Evolutionary conservation across 1,140 invertebrate species (phyloP), one percentile per base, ranked within the genome.

Genomic region (Lucilia cuprina): DNA sequence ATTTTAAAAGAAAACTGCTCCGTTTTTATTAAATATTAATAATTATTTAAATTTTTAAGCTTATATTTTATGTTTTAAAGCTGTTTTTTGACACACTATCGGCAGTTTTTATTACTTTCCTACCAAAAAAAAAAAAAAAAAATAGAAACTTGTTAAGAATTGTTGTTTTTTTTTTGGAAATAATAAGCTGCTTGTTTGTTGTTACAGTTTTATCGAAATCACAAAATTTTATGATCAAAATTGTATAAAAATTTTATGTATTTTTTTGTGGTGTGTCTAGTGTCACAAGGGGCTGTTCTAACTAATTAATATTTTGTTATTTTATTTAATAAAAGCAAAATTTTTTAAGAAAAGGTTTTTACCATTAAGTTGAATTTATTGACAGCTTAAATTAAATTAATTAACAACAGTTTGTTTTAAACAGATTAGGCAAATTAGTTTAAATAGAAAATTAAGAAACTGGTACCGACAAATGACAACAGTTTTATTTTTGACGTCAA

Each of bases 41-140:
- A 25, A 9, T 47, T 78, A 78, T 78, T 41, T 47, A 17, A 78
- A 35, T 78, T 41, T 78, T 78, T 78, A 78, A 78, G 75, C 75
- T 78, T 78, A 78, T 78, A 78, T 78, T 78, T 78, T 47, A 78
- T 78, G 75, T 47, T 19, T 41, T 41, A 4, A 78, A 78, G 34
- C 75, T 47, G 75, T n/a, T 78, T 78, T 78, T 78, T 70, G 65
- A 70, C 65, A 70, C 19, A 70, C 21, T 25, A 25, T 25, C 65
- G 21, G 19, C 65, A 70, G 50, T 55, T 55, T 55, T 55, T 55
- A 55, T 55, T 55, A 17, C 17, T 55, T 30, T 30, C 25, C 25
- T 30, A 30, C 50, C 41, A 41, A 41, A n/a, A n/a, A n/a, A n/a
- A n/a, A n/a, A n/a, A n/a, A n/a, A n/a, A n/a, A n/a, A n/a, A n/a